Base-by-base conservation (phyloP, 2,888 invertebrate species). In the Pseudanteris insignis region DNA sequence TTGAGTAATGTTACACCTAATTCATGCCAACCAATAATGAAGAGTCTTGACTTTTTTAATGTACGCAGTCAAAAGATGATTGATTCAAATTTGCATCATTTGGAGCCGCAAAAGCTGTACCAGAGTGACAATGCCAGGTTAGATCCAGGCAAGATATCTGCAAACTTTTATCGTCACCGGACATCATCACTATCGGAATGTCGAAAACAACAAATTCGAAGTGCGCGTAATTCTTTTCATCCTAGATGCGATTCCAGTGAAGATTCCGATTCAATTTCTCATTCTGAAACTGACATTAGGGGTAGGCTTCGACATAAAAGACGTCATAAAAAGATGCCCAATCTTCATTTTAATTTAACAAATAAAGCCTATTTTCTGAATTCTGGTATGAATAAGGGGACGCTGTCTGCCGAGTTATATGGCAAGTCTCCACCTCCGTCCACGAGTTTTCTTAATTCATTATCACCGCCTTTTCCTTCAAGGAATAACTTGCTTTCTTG, bases 201-300 rank as follows among this genome's bases (percentile, higher is more conserved):
- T 12, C 65, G 72, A 2, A 75, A 77, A 12, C 69, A 74, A 2
- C 66, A 71, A 0, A 44, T 69, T n/a, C 73, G 75, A 11, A 76
- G 73, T 11, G 54, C 74, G 1, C 69, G 77, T 0, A 69, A 79
- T 9, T 79, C 79, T 0, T 79, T 78, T 57, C 78, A 79, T 43
- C 75, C 77, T 0, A 67, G 63, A 9, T 46, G 62, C n/a, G 78
- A 79, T 14, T 79, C 79, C 3, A 78, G 78, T 60, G 79, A 79
- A 13, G 79, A 79, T 40, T 79, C 79, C 0, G 79, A 79, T 18
- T 79, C 79, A 0, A 76, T 84, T 48, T 84, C 84, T 0, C 83
- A 84, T 43, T 85, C 85, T 0, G 85, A 85, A 63, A 85, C 84
- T 25, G 84, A 85, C 55, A 84, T 85, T 43, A 75, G 84, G 2